Evolutionary conservation across 2,113 vertebrate genomes (phyloP).

Genomic region (Hydropotes inermis): DNA sequence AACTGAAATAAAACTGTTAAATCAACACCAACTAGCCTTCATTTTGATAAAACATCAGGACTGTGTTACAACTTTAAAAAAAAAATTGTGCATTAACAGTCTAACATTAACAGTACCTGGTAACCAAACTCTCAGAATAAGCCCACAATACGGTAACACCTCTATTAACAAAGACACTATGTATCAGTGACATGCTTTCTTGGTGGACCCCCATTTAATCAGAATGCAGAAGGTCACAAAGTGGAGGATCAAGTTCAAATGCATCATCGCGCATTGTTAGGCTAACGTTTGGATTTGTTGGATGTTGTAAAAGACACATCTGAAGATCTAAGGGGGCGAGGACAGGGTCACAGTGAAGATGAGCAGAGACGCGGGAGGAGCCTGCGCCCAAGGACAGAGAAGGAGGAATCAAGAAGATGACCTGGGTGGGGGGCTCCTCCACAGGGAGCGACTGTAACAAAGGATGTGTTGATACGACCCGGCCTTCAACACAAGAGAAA

Average conservation of each 20-base stretch:
- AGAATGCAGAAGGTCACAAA: background rate
- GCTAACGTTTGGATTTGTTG: background rate
- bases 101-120: background rate
- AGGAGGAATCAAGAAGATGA: background rate
- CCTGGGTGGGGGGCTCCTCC: background rate
- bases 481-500: background rate
- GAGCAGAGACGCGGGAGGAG: background rate
- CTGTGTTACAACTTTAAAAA: background rate
- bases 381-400: background rate
- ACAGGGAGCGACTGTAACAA: background rate
- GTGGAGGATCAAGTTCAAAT: background rate
- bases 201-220: background rate
- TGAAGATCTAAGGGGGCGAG: background rate
- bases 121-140: background rate
- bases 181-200: background rate
- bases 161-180: slow-evolving; percentile 46
- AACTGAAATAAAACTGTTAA: background rate
- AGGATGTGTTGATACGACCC: background rate
- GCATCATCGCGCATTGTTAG: background rate
- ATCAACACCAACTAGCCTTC: background rate
- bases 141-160: background rate
- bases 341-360: background rate
- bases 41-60: background rate
- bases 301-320: background rate
- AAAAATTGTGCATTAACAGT: background rate